Conservation (phyloP, 2,888 invertebrate species). For the Leucoma salicis region DNA sequence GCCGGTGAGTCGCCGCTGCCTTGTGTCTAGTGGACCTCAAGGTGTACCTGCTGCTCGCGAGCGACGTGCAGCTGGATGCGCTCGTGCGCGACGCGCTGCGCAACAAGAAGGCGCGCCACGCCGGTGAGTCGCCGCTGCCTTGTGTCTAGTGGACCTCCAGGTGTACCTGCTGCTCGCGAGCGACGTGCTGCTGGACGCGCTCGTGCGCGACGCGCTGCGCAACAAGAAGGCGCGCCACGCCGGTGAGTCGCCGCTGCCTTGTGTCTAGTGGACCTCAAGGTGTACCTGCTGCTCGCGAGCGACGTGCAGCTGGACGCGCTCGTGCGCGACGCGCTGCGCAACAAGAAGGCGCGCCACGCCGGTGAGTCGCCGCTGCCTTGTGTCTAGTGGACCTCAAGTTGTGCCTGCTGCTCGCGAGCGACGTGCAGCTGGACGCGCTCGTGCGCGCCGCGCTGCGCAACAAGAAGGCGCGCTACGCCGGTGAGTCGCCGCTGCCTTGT, state of each 20-base stretch:
- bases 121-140: conserved; percentile 89
- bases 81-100: conserved; percentile 91
- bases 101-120: conserved; percentile 96
- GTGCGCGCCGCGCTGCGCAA: conserved; percentile 91
- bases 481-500: conserved; percentile 83
- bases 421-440: conserved; percentile 86
- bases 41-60: too few species aligned
- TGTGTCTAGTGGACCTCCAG: too few species aligned
- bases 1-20: conserved; percentile 91
- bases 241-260: conserved; percentile 87
- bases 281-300: too few species aligned
- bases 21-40: too few species aligned
- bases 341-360: conserved; percentile 97
- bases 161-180: too few species aligned
- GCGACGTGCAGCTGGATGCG: conserved; percentile 86
- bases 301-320: conserved; percentile 87
- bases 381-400: too few species aligned
- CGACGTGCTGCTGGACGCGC: conserved; percentile 86
- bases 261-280: too few species aligned
- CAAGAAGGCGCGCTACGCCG: conserved; percentile 97
- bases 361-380: conserved; percentile 87
- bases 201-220: conserved; percentile 91
- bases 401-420: too few species aligned
- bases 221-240: conserved; percentile 97
- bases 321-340: conserved; percentile 90